Evolutionary conservation across 1,140 invertebrate genomes (phyloP).

Genomic region (Microplitis mediator): DNA sequence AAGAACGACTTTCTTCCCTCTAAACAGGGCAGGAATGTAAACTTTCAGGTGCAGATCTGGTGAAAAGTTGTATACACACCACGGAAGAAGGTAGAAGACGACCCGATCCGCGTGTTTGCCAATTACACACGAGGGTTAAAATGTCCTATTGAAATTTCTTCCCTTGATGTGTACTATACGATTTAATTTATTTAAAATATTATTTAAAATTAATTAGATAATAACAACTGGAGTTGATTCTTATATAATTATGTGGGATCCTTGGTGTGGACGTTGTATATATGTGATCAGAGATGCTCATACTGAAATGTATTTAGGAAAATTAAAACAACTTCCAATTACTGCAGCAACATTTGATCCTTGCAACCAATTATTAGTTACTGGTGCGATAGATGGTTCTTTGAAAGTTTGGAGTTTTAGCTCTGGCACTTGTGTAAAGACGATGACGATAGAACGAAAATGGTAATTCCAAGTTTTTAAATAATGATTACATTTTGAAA

Average conservation of each 20-base stretch:
- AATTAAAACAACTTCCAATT: slow-evolving; percentile 71
- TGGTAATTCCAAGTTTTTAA: slow-evolving; percentile 32
- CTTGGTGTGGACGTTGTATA: slow-evolving; percentile 66
- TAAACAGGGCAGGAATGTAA: too few relatives aligned
- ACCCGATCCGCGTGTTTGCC: too few relatives aligned
- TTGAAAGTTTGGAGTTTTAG: slow-evolving; percentile 83
- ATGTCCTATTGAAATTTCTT: too few relatives aligned
- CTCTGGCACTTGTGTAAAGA: slow-evolving; percentile 70
- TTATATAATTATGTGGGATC: slow-evolving; percentile 76
- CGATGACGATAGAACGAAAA: slow-evolving; percentile 67
- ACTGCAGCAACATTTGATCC: slow-evolving; percentile 78
- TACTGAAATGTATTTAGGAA: slow-evolving; percentile 65
- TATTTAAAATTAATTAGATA: slow-evolving; percentile 38
- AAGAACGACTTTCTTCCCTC: too few relatives aligned
- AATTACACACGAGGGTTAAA: too few relatives aligned
- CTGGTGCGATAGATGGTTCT: slow-evolving; percentile 72
- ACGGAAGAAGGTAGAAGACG: too few relatives aligned
- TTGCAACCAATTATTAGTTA: slow-evolving; percentile 70
- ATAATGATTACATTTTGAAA: background rate
- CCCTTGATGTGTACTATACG: too few relatives aligned
- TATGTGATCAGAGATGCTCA: slow-evolving; percentile 71
- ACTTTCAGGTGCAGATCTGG: too few relatives aligned
- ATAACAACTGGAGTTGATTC: slow-evolving; percentile 74
- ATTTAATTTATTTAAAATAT: too few relatives aligned
- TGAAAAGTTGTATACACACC: too few relatives aligned